Conservation (phyloP, 2,797 vertebrate species). For the Mycteria americana region DNA sequence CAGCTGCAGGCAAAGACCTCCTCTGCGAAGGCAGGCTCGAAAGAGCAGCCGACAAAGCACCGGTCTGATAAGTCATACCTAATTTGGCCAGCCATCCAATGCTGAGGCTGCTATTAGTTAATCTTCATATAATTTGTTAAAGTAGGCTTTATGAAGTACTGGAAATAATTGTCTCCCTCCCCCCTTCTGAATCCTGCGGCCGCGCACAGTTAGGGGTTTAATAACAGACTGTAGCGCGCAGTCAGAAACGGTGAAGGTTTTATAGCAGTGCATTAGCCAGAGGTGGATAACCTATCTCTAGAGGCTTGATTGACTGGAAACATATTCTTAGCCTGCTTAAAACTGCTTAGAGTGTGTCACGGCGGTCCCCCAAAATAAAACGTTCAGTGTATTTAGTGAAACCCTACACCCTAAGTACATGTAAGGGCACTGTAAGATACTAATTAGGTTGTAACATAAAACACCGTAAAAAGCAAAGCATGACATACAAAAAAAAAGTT, state of each 20-base stretch:
- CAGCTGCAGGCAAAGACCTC: not conserved
- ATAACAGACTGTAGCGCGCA: constrained; percentile 27
- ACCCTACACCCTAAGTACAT: constrained; percentile 58
- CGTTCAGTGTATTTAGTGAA: constrained; percentile 58
- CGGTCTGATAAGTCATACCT: not conserved
- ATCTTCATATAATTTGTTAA: constrained; percentile 57
- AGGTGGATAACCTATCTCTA: constrained; percentile 64
- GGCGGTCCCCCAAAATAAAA: constrained; percentile 61
- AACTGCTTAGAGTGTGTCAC: constrained; percentile 56
- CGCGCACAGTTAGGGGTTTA: constrained; percentile 15
- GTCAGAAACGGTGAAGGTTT: constrained; percentile 47
- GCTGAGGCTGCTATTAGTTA: constrained; percentile 43
- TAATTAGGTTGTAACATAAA: constrained; percentile 72
- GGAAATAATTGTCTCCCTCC: constrained; percentile 33
- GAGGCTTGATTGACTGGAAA: constrained; percentile 61
- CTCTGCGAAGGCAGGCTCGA: not conserved
- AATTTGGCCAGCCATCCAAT: constrained; percentile 19
- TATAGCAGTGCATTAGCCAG: constrained; percentile 47
- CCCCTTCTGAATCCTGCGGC: not conserved
- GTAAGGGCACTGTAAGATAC: constrained; percentile 62
- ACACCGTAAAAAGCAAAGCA: constrained; percentile 62
- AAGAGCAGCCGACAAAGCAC: not conserved
- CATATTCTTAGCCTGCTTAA: constrained; percentile 52
- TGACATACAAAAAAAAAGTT: constrained; percentile 30
- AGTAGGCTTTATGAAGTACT: constrained; percentile 44